Conservation (phyloP, 2,888 invertebrate species). For the Plagiodera versicolora region DNA sequence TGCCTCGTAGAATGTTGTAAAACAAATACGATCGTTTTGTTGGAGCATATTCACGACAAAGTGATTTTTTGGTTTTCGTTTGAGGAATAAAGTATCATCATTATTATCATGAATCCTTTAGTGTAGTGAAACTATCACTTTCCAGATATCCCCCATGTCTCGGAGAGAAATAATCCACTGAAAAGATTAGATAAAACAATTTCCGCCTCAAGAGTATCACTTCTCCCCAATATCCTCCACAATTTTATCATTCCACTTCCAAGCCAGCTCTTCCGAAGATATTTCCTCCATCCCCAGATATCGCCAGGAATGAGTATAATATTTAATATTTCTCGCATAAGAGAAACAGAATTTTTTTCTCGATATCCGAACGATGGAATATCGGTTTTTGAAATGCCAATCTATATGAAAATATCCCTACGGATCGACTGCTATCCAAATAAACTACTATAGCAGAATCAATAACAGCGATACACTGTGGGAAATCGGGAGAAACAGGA, state of each 20-base stretch:
- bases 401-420: constrained; percentile 17
- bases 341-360: neutral
- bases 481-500: neutral
- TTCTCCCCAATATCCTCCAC: constrained; percentile 17
- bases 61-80: too few relatives aligned
- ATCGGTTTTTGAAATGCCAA: constrained; percentile 16
- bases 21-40: too few relatives aligned
- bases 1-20: too few relatives aligned
- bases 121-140: too few relatives aligned
- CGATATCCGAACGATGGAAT: neutral
- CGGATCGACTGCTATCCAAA: constrained; percentile 2
- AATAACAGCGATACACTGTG: neutral
- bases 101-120: too few relatives aligned
- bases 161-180: neutral
- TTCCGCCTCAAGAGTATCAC: neutral
- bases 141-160: too few relatives aligned
- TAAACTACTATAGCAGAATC: neutral
- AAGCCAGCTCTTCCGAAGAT: constrained; percentile 20
- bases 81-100: too few relatives aligned
- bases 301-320: neutral
- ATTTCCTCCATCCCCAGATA: neutral
- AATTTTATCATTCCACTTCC: constrained; percentile 27
- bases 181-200: neutral
- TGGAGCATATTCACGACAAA: too few relatives aligned
- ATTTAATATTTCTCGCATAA: neutral